Conservation (phyloP, 2,113 vertebrate genomes). For the Tapirus terrestris region DNA sequence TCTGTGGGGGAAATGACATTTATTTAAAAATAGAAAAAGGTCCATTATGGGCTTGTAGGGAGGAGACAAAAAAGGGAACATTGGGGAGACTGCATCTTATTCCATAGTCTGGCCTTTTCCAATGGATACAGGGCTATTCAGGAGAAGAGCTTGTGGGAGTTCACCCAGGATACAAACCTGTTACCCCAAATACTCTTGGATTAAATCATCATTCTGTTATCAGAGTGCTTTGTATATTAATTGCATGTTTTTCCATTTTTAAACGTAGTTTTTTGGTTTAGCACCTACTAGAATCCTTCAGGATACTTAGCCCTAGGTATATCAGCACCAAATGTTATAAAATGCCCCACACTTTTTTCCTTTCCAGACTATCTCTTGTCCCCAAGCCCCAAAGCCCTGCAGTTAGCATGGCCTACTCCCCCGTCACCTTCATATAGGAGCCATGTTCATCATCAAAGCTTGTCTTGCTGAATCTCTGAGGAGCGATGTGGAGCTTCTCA, state of each 20-base stretch:
- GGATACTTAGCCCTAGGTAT: background rate
- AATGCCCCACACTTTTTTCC: background rate
- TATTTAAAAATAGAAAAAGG: background rate
- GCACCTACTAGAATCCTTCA: background rate
- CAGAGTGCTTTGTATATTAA: background rate
- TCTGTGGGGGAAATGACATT: background rate
- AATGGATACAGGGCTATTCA: background rate
- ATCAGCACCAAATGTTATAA: background rate
- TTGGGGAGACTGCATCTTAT: background rate
- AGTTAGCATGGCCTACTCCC: background rate
- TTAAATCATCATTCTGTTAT: background rate
- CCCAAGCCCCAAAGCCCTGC: background rate
- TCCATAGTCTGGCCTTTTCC: background rate
- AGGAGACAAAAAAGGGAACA: background rate
- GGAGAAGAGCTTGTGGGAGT: background rate
- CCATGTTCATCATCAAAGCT: constrained; percentile 95
- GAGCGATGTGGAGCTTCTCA: constrained; percentile 90
- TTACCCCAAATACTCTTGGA: background rate
- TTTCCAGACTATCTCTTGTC: background rate
- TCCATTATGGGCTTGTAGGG: background rate
- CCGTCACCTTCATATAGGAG: constrained; percentile 93
- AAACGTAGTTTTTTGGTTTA: constrained; percentile 12
- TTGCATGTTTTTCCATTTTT: background rate
- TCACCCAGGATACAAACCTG: background rate
- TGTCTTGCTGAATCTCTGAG: constrained; percentile 89